phyloP scores from a whole-genome alignment of 2,797 vertebrate genomes.

The Tokudaia tokunoshimensis region DNA sequence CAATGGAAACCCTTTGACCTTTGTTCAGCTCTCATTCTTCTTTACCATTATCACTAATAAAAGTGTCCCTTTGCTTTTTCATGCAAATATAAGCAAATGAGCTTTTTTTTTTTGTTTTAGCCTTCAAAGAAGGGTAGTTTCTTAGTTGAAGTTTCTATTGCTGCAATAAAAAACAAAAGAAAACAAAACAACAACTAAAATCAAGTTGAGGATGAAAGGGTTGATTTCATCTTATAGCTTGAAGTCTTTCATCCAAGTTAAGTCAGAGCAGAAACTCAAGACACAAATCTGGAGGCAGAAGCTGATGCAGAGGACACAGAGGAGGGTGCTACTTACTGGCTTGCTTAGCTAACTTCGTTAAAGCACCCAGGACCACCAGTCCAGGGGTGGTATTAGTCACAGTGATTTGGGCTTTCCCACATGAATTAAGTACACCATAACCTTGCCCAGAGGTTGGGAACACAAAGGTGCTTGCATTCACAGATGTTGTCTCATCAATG shows the following conservation, averaged over 20 bases:
- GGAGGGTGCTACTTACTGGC: neutral
- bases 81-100: neutral
- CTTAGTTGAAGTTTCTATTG: neutral
- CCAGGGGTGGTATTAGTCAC: neutral
- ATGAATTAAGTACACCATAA: neutral
- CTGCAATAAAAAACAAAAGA: neutral
- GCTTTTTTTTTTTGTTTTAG: neutral
- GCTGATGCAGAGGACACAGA: neutral
- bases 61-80: neutral
- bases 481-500: neutral
- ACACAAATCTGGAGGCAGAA: neutral
- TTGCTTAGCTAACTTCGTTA: neutral
- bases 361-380: neutral
- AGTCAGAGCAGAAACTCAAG: neutral
- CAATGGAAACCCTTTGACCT: neutral
- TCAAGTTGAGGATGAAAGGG: neutral
- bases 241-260: neutral
- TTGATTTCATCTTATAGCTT: neutral
- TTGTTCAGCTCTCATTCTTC: neutral
- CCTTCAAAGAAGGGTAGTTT: neutral
- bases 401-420: neutral
- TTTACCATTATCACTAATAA: neutral
- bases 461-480: neutral
- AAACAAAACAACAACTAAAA: neutral
- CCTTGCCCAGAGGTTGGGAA: neutral